These are phyloP conservation scores for Rhingia rostrata DNA, from an alignment of 2,888 invertebrate species.

Conservation along the genomic window DNA sequence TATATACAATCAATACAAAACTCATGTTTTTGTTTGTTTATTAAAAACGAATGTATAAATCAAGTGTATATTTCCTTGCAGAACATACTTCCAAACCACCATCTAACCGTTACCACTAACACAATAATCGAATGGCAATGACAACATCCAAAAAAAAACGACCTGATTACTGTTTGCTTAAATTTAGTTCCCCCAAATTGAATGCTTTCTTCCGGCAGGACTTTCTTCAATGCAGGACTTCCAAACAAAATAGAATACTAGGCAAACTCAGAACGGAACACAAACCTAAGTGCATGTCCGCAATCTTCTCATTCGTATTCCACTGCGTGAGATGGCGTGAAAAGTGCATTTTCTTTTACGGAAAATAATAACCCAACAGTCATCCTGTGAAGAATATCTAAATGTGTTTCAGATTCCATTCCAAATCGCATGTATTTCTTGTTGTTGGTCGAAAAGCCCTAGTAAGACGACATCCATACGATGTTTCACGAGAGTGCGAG, in stretches of 20 bases:
- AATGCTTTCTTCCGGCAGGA: background rate
- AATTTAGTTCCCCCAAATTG: conserved; percentile 26
- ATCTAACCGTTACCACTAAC: background rate
- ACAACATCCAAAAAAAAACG: background rate
- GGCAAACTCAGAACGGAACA: conserved; percentile 8
- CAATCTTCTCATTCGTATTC: conserved; percentile 58
- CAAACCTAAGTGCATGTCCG: conserved; percentile 23
- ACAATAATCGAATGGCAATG: conserved; percentile 26
- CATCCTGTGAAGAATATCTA: conserved; percentile 47
- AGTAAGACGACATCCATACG: conserved; percentile 32
- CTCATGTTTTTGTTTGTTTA: too few relatives aligned
- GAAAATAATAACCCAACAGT: conserved; percentile 52
- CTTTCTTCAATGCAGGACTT: conserved; percentile 10
- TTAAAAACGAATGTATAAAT: background rate
- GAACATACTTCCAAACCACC: background rate
- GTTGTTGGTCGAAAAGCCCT: background rate
- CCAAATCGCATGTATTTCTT: conserved; percentile 38
- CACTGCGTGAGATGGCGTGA: conserved; percentile 41
- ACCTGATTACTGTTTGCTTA: conserved; percentile 63
- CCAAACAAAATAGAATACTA: conserved; percentile 28
- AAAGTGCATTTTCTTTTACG: conserved; percentile 58
- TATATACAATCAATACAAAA: too few relatives aligned
- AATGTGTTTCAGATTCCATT: conserved; percentile 52
- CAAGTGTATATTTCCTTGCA: background rate
- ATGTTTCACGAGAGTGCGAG: conserved; percentile 25